These are phyloP conservation scores for Ptychadena robeensis DNA, from an alignment of 2,797 vertebrate species.

Conservation along the genomic window DNA sequence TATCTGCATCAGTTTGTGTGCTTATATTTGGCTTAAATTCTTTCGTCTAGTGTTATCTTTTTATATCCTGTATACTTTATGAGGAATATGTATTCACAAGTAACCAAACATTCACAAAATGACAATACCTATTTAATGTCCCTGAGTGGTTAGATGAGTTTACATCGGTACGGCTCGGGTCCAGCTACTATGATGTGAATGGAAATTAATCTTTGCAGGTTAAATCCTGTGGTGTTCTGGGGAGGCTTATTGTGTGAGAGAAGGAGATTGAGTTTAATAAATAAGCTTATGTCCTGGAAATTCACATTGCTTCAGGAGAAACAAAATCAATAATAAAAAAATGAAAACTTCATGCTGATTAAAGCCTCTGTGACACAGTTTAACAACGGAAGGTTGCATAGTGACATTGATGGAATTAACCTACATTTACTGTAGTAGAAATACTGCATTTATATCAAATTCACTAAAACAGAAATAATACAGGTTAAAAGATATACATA, in stretches of 20 bases:
- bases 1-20: no score
- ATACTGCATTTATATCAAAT: no score
- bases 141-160: no score
- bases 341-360: slow-evolving; percentile 42
- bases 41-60: no score
- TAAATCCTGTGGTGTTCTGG: slow-evolving; percentile 34
- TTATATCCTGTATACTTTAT: no score
- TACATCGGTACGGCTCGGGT: background rate
- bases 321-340: slow-evolving; percentile 45
- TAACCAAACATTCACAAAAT: no score
- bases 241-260: slow-evolving; percentile 36
- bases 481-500: no score
- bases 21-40: no score
- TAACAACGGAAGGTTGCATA: slow-evolving; percentile 15
- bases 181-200: slow-evolving; percentile 9
- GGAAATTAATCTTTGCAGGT: slow-evolving; percentile 32
- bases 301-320: slow-evolving; percentile 40
- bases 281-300: slow-evolving; percentile 54
- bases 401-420: slow-evolving; percentile 26
- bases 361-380: slow-evolving; percentile 15
- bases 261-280: slow-evolving; percentile 48
- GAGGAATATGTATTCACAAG: no score
- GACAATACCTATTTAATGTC: no score
- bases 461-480: no score
- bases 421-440: background rate